phyloP scores from a whole-genome alignment of 2,888 invertebrate species.

The Elegia similella region DNA sequence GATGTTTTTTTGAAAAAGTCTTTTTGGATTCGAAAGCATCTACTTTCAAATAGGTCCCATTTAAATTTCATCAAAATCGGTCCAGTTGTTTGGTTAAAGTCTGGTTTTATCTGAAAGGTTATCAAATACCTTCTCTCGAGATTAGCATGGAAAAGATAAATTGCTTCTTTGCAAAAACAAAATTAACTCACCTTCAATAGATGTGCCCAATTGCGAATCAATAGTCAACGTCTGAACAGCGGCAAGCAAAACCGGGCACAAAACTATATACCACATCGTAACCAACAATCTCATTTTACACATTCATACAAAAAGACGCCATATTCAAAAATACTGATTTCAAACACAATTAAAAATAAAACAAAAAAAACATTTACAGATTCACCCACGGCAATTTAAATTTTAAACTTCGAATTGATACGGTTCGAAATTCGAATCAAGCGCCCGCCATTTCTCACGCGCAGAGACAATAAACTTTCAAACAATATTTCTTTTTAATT shows the following conservation, averaged over 20 bases:
- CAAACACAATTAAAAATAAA: constrained; percentile 17
- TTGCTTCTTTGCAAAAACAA: background rate
- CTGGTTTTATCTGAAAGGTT: too few species aligned
- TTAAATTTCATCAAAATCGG: too few species aligned
- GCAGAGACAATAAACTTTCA: constrained; percentile 29
- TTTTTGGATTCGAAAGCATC: too few species aligned
- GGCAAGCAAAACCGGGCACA: constrained; percentile 65
- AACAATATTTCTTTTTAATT: constrained; percentile 33
- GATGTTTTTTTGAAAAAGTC: too few species aligned
- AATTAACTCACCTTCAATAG: constrained; percentile 62
- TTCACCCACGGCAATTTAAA: constrained; percentile 6
- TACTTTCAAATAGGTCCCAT: too few species aligned
- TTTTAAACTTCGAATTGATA: background rate
- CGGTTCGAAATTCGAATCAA: constrained; percentile 22
- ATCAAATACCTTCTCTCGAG: too few species aligned
- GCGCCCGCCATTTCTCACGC: constrained; percentile 36
- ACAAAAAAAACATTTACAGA: constrained; percentile 13
- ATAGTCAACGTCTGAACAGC: constrained; percentile 69
- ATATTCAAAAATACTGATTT: constrained; percentile 11
- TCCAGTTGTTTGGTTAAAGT: too few species aligned
- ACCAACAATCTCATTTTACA: constrained; percentile 37
- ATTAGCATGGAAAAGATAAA: too few species aligned
- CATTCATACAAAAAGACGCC: constrained; percentile 17
- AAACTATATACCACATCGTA: constrained; percentile 58
- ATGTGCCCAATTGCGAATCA: constrained; percentile 71